Evolutionary conservation across 2,797 vertebrate genomes (phyloP).

Genomic region (Rousettus madagascariensis): DNA sequence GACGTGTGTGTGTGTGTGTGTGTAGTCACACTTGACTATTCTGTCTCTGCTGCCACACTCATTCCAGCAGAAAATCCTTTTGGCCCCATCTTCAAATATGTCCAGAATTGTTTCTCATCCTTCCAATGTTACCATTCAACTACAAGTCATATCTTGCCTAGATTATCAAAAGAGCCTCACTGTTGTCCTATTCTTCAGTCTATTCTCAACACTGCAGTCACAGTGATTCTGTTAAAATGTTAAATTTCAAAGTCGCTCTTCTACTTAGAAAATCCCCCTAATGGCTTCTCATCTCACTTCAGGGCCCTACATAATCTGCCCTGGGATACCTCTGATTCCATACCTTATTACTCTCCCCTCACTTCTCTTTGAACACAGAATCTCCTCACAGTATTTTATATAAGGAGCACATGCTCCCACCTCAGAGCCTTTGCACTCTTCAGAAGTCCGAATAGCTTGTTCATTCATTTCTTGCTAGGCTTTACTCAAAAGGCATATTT

Average conservation of each 20-base stretch:
- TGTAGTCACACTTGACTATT: neutral
- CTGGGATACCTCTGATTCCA: neutral
- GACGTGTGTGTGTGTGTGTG: neutral
- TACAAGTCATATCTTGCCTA: neutral
- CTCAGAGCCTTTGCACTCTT: neutral
- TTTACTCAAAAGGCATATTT: neutral
- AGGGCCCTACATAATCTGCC: neutral
- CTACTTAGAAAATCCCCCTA: neutral
- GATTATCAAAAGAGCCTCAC: neutral
- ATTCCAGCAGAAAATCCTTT: neutral
- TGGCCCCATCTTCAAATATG: neutral
- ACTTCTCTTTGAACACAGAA: neutral
- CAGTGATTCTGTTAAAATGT: neutral
- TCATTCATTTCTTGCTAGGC: neutral
- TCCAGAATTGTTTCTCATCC: slow-evolving; percentile 8
- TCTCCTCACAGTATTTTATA: neutral
- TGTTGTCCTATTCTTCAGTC: neutral
- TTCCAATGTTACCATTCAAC: neutral
- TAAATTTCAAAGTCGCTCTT: neutral
- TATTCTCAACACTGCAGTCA: neutral
- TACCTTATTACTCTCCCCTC: neutral
- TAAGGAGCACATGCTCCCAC: neutral
- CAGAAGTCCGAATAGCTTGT: neutral
- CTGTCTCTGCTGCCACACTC: neutral
- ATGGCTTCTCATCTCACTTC: neutral